Percentiles rank a stretch among this genome's conserved stretches.
phyloP scores from a whole-genome alignment of 2,113 vertebrate genomes.

The Seriola dumerili region DNA sequence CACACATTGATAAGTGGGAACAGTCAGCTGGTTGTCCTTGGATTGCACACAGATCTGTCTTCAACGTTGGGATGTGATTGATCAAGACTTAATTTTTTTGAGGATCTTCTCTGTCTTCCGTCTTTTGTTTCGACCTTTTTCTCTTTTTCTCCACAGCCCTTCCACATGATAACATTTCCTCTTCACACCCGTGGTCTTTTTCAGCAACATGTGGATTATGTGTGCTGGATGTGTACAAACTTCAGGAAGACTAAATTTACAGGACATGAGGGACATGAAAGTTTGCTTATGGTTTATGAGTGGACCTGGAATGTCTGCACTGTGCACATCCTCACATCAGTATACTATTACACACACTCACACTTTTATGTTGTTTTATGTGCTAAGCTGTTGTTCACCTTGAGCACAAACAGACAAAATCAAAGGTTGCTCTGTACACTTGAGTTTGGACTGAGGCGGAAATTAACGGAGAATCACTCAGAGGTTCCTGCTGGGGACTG shows the following conservation, averaged over 20 bases:
- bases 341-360: conserved; percentile 34
- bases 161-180: conserved; percentile 16
- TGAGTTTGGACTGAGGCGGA: conserved; percentile 52
- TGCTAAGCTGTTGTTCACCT: conserved; percentile 46
- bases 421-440: conserved; percentile 52
- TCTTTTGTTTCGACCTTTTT: conserved; percentile 64
- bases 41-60: conserved; percentile 40
- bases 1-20: conserved; percentile 13
- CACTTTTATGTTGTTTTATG: conserved; percentile 34
- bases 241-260: conserved; percentile 30
- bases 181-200: conserved; percentile 14
- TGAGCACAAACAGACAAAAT: conserved; percentile 64
- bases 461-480: conserved; percentile 27
- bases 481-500: conserved; percentile 28
- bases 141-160: conserved; percentile 13
- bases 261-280: conserved; percentile 16
- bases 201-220: conserved; percentile 15
- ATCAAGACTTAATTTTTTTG: conserved; percentile 39
- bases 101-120: conserved; percentile 56
- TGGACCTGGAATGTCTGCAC: conserved; percentile 50
- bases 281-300: conserved; percentile 24
- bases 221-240: conserved; percentile 26
- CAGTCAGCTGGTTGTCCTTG: conserved; percentile 25
- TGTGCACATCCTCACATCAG: conserved; percentile 32
- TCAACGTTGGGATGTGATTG: conserved; percentile 18